Percentiles rank a stretch among this genome's conserved stretches.
Conservation (phyloP, 2,888 invertebrate species). For the Aproaerema taeniolella region DNA sequence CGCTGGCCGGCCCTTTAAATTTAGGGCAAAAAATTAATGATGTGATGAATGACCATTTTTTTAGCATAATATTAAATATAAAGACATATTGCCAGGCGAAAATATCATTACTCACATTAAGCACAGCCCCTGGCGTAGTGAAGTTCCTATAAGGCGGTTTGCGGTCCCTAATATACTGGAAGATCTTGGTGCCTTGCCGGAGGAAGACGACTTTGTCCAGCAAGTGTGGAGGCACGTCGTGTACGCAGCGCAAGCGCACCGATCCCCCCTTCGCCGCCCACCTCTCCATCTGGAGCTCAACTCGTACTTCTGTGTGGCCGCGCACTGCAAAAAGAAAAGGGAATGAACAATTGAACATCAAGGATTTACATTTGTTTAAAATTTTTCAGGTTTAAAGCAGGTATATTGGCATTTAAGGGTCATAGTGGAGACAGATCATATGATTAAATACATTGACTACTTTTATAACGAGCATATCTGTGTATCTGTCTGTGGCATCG, state of each 20-base stretch:
- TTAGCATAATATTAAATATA: too few relatives aligned
- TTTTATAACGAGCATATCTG: too few relatives aligned
- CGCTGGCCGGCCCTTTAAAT: too few relatives aligned
- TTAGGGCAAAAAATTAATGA: too few relatives aligned
- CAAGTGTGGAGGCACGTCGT: slow-evolving; percentile 84
- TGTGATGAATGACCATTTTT: too few relatives aligned
- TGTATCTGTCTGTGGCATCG: too few relatives aligned
- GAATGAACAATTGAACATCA: neutral
- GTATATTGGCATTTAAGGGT: too few relatives aligned
- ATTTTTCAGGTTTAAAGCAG: too few relatives aligned
- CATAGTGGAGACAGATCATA: too few relatives aligned
- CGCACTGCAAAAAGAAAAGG: slow-evolving; percentile 57
- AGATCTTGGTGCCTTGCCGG: slow-evolving; percentile 84
- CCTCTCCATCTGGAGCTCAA: slow-evolving; percentile 82
- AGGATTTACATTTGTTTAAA: neutral
- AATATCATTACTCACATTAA: slow-evolving; percentile 86
- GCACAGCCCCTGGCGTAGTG: slow-evolving; percentile 82
- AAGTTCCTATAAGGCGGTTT: slow-evolving; percentile 85
- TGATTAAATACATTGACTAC: too few relatives aligned
- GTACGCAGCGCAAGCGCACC: slow-evolving; percentile 84
- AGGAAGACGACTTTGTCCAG: slow-evolving; percentile 89
- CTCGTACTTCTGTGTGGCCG: slow-evolving; percentile 76
- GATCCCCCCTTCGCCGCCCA: slow-evolving; percentile 85
- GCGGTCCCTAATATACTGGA: slow-evolving; percentile 87
- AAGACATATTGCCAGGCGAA: too few relatives aligned